Evolutionary conservation across 1,140 invertebrate genomes (phyloP).

Genomic region (Drosophila obscura): DNA sequence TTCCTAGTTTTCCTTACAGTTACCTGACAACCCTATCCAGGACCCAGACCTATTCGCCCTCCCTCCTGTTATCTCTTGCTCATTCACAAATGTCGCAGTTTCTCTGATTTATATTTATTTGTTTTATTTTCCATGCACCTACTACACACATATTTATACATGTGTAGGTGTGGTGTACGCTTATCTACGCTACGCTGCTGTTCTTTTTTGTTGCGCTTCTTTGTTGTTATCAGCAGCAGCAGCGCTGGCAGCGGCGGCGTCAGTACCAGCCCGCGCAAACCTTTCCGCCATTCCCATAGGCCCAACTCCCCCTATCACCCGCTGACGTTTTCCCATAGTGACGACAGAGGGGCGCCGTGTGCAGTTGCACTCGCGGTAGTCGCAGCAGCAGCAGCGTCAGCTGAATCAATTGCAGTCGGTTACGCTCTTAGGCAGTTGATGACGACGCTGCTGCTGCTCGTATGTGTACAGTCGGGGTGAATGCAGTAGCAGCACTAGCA

Average conservation of each 20-base stretch:
- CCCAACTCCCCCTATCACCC: no score
- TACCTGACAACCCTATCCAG: no score
- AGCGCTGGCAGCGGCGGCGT: constrained; percentile 7
- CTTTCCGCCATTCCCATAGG: no score
- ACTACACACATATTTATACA: constrained; percentile 12
- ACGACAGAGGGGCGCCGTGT: constrained; percentile 8
- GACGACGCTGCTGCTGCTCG: no score
- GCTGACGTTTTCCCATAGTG: no score
- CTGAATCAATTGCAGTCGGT: no score
- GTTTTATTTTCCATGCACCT: constrained; percentile 16
- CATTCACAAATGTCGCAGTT: constrained; percentile 1
- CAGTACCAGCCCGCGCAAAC: neutral
- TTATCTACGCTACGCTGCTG: constrained; percentile 64
- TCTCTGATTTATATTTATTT: constrained; percentile 11
- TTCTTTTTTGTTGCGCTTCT: constrained; percentile 54
- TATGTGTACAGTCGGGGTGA: neutral
- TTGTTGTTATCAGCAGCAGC: constrained; percentile 56
- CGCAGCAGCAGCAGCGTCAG: neutral
- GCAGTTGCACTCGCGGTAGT: constrained; percentile 11
- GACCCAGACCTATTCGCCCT: neutral
- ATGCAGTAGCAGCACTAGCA: constrained; percentile 26
- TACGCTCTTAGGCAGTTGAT: constrained; percentile 17
- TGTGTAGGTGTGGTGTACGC: constrained; percentile 27
- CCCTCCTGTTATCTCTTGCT: neutral
- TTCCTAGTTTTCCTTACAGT: no score